A percentile compares a stretch with the other conserved stretches of the same genome.
phyloP scores from a whole-genome alignment of 2,888 invertebrate species.

The Leptinotarsa rubiginosa region DNA sequence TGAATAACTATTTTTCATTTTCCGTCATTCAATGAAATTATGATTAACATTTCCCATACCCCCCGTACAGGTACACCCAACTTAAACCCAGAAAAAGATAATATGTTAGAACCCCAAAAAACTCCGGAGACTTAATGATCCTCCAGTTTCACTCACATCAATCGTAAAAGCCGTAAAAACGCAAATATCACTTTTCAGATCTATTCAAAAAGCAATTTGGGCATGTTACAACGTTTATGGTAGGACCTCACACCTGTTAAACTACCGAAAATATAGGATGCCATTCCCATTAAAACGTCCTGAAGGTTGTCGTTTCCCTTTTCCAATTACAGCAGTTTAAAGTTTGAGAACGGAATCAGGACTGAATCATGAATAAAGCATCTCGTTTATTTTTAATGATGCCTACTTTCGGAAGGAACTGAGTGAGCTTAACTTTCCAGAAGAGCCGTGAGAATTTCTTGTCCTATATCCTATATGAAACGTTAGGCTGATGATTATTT shows the following conservation, averaged over 20 bases:
- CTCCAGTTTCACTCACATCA: not conserved
- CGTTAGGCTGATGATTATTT: constrained; percentile 5
- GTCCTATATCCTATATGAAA: not conserved
- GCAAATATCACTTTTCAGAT: constrained; percentile 7
- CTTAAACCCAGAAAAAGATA: not conserved
- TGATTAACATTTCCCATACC: too few relatives aligned
- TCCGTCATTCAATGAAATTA: too few relatives aligned
- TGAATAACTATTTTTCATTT: not conserved
- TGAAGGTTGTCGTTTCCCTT: constrained; percentile 22
- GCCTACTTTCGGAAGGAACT: constrained; percentile 23
- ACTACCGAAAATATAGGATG: constrained; percentile 8
- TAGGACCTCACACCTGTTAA: constrained; percentile 11
- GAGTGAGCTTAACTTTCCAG: constrained; percentile 12
- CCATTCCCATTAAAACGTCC: constrained; percentile 14
- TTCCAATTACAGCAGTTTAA: constrained; percentile 30
- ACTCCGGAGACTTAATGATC: not conserved
- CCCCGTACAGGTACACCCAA: not conserved
- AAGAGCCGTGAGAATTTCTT: constrained; percentile 13
- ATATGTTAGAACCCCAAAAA: constrained; percentile 1
- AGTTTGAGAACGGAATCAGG: constrained; percentile 27
- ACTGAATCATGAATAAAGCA: constrained; percentile 29
- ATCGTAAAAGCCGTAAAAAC: constrained; percentile 11
- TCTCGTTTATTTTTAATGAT: constrained; percentile 29
- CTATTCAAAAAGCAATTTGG: constrained; percentile 12
- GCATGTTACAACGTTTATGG: constrained; percentile 8